Conservation (phyloP, 2,888 invertebrate species). For the Hedychridium roseum region DNA sequence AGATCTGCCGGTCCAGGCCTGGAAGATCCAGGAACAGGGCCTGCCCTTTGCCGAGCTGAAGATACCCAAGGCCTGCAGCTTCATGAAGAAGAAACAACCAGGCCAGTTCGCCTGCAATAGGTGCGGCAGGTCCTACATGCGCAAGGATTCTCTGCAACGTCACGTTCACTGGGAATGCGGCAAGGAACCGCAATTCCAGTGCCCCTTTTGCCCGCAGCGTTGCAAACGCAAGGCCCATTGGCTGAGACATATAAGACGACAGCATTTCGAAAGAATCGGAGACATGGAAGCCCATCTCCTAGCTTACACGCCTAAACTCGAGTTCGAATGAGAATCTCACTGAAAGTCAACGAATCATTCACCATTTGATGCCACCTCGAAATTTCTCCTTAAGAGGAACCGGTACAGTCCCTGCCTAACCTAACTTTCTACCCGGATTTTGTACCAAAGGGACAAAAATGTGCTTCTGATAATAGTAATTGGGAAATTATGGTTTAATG, state of each 20-base stretch:
- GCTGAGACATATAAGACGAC: conserved; percentile 66
- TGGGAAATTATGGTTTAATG: too few relatives aligned
- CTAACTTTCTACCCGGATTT: too few relatives aligned
- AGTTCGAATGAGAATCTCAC: conserved; percentile 33
- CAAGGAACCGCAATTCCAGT: conserved; percentile 65
- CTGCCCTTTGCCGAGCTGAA: conserved; percentile 44
- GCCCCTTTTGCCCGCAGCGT: conserved; percentile 63
- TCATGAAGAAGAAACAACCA: conserved; percentile 36
- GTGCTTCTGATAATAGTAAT: too few relatives aligned
- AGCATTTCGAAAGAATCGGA: conserved; percentile 66
- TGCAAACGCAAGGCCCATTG: conserved; percentile 65
- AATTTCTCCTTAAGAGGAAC: too few relatives aligned
- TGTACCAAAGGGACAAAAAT: too few relatives aligned
- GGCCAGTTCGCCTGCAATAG: conserved; percentile 67
- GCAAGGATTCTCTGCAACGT: conserved; percentile 70
- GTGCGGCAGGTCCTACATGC: conserved; percentile 69
- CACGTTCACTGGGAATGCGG: conserved; percentile 68
- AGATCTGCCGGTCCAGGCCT: conserved; percentile 46
- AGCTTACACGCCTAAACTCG: conserved; percentile 26
- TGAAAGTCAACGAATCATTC: too few relatives aligned
- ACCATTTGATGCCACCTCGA: too few relatives aligned
- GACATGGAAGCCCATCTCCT: conserved; percentile 59
- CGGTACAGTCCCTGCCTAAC: too few relatives aligned
- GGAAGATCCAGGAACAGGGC: conserved; percentile 35
- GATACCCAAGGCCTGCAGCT: conserved; percentile 50